Conservation (phyloP, 2,113 vertebrate species). For the Enhydra lutris region DNA sequence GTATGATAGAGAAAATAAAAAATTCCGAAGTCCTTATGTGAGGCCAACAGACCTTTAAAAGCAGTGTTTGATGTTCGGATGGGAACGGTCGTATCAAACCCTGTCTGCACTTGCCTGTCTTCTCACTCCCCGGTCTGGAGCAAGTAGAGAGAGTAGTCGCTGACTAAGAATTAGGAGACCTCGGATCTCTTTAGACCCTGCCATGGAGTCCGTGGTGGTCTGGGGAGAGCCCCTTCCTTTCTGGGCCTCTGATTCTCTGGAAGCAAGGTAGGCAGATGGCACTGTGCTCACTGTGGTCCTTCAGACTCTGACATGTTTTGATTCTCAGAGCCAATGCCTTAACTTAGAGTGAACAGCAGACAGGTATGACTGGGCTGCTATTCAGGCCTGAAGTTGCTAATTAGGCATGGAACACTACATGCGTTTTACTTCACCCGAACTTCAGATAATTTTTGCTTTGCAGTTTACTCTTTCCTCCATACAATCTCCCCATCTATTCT, state of each 20-base stretch:
- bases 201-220: not conserved
- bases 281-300: not conserved
- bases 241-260: not conserved
- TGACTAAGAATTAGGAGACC: not conserved
- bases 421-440: slow-evolving; percentile 63
- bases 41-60: rapidly evolving
- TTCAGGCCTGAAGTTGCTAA: slow-evolving; percentile 69
- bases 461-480: slow-evolving; percentile 70
- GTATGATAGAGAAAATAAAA: not conserved
- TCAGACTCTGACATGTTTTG: slow-evolving; percentile 12
- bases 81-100: not conserved
- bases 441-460: slow-evolving; percentile 75
- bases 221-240: not conserved
- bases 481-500: slow-evolving; percentile 62
- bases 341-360: slow-evolving; percentile 42
- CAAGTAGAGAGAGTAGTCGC: not conserved
- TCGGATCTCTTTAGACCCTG: not conserved
- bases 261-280: not conserved
- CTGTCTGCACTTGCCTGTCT: rapidly evolving
- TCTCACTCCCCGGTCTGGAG: not conserved
- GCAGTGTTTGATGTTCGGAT: not conserved
- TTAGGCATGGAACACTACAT: slow-evolving; percentile 66
- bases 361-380: slow-evolving; percentile 48
- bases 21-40: not conserved
- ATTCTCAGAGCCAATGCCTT: slow-evolving; percentile 14